phyloP scores from a whole-genome alignment of 2,113 vertebrate species.

The Phocoena sinus region DNA sequence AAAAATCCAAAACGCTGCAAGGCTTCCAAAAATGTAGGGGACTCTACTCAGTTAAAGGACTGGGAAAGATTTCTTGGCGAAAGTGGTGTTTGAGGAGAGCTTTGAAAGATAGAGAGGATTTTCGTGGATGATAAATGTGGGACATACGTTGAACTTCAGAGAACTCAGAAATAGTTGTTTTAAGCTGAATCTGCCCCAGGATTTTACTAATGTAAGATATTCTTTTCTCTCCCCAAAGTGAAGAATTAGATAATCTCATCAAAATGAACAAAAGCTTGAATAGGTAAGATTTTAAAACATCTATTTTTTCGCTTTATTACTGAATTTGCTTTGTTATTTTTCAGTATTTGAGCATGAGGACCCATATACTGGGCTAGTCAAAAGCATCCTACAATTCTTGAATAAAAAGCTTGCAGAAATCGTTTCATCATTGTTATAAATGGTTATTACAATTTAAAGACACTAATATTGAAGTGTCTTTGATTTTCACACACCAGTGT shows the following conservation, averaged over 20 bases:
- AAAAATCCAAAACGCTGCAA: background rate
- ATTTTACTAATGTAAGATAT: conserved; percentile 26
- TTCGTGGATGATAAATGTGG: background rate
- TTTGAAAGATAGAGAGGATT: background rate
- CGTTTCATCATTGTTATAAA: background rate
- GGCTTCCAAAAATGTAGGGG: background rate
- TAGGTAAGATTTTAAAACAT: conserved; percentile 55
- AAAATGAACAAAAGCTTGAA: conserved; percentile 69
- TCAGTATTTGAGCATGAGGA: background rate
- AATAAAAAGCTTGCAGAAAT: background rate
- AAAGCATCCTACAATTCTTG: background rate
- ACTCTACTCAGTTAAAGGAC: background rate
- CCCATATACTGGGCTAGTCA: background rate
- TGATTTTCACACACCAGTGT: background rate
- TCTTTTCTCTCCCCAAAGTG: conserved; percentile 55
- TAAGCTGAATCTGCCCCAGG: background rate
- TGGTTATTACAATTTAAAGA: background rate
- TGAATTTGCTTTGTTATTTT: background rate
- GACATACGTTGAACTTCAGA: background rate
- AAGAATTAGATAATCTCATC: conserved; percentile 75
- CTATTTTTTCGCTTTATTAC: background rate
- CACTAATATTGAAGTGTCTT: background rate
- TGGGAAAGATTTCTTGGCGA: background rate
- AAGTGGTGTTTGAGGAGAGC: background rate
- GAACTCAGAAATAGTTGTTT: background rate